Evolutionary conservation across 1,140 invertebrate species (phyloP), one percentile per base, ranked within the genome.

Genomic region (Carcinoscorpius rotundicauda): DNA sequence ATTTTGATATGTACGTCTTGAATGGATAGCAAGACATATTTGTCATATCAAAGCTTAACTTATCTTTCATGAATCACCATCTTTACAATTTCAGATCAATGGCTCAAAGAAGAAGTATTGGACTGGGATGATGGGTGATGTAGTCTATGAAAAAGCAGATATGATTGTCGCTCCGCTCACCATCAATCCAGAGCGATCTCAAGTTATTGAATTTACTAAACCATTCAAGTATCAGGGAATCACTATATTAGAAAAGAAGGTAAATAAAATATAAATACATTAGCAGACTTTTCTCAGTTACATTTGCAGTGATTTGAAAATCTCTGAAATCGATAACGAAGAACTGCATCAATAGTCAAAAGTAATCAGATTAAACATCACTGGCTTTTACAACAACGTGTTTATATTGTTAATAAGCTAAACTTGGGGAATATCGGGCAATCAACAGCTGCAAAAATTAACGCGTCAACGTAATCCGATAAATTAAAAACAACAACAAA

Each of bases 171-270:
- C 95, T 60, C 95, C 97, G 56, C 81, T 99, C 60, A 97, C 95
- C 55, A 98, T 98, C 71, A 98, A 96, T 79, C 94, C 96, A 29
- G 95, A 98, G 81, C 81, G 96, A 72, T 93, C 94, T 9, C 88
- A 94, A 77, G 93, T 91, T 73, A 97, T 99, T 71, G 96, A 98
- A 75, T 99, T 99, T 78, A 96, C 93, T 73, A 98, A 98, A 78
- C 96, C 97, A 51, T 99, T 98, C 79, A 98, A 98, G 79, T 98
- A 98, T 79, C 96, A 98, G 71, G 85, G 84, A 49, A 95, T 98
- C 69, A 57, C 55, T 11, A 57, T 57, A 10, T 11, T 57, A 11
- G 55, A 57, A 57, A 57, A 57, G 11, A 57, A 57, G 55, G 55
- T 11, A 10, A 57, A 11, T 0, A 2, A 29, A 29, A 29, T 57